Evolutionary conservation across 2,888 invertebrate species (phyloP).

Genomic region (Silvanus unidentatus): DNA sequence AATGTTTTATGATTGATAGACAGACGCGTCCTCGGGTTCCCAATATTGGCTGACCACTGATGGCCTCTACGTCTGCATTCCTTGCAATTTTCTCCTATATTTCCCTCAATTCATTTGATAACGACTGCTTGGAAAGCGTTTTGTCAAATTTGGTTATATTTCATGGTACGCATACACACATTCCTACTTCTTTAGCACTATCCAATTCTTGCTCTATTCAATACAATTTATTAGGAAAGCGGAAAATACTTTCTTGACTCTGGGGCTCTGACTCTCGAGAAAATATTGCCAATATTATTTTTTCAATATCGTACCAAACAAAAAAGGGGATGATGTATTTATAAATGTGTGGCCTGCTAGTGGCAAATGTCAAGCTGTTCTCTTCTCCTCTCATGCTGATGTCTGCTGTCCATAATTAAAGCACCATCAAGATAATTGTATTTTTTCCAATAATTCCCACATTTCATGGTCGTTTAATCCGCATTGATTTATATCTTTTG

Average conservation of each 20-base stretch:
- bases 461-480: too few species aligned
- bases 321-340: constrained; percentile 14
- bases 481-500: too few species aligned
- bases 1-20: constrained; percentile 38
- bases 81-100: constrained; percentile 9
- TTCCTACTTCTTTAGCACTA: too few species aligned
- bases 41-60: constrained; percentile 22
- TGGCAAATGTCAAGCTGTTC: constrained; percentile 3
- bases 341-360: constrained; percentile 12
- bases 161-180: constrained; percentile 10
- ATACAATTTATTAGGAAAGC: constrained; percentile 17
- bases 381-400: neutral
- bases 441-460: constrained; percentile 10
- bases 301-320: constrained; percentile 6
- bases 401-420: constrained; percentile 11
- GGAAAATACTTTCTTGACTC: constrained; percentile 17
- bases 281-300: too few species aligned
- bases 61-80: constrained; percentile 3
- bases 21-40: constrained; percentile 19
- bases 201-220: constrained; percentile 14
- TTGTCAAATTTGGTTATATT: constrained; percentile 19
- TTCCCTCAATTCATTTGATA: constrained; percentile 8
- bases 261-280: too few species aligned
- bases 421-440: constrained; percentile 8
- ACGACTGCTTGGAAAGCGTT: constrained; percentile 4